These are phyloP conservation scores for Gavialis gangeticus DNA, from an alignment of 2,113 vertebrate genomes.

Conservation along the genomic window DNA sequence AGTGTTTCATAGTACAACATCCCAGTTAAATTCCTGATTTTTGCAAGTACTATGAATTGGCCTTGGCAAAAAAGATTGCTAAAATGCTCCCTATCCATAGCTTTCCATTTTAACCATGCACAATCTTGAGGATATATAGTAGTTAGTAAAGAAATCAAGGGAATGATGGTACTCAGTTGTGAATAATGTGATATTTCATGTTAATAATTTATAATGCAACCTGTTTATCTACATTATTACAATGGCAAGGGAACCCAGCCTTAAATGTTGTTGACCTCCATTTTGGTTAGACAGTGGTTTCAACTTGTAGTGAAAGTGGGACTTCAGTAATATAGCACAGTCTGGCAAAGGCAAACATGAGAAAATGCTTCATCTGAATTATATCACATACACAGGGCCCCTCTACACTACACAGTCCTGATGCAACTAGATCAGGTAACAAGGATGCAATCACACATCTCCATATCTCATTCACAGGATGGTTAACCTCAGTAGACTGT, in stretches of 20 bases:
- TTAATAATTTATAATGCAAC: not conserved
- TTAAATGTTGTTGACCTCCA: not conserved
- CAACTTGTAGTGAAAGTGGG: not conserved
- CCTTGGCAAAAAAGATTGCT: not conserved
- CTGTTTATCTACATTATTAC: not conserved
- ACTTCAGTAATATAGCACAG: fast-evolving
- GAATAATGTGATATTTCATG: not conserved
- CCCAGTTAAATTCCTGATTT: not conserved
- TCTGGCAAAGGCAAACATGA: not conserved
- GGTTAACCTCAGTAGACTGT: not conserved
- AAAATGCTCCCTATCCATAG: not conserved
- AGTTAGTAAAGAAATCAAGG: not conserved
- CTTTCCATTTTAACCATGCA: constrained; percentile 7
- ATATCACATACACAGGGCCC: not conserved
- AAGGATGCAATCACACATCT: not conserved
- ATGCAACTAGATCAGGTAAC: not conserved
- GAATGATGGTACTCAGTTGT: not conserved
- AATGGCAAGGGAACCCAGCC: not conserved
- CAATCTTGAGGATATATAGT: not conserved
- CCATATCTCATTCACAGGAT: not conserved
- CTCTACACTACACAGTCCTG: not conserved
- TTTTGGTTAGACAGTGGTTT: not conserved
- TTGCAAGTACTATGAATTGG: constrained; percentile 17
- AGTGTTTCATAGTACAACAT: constrained; percentile 13
- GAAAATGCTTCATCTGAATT: not conserved